Base-by-base conservation (phyloP, 2,888 invertebrate species). In the Agriopis marginaria region DNA sequence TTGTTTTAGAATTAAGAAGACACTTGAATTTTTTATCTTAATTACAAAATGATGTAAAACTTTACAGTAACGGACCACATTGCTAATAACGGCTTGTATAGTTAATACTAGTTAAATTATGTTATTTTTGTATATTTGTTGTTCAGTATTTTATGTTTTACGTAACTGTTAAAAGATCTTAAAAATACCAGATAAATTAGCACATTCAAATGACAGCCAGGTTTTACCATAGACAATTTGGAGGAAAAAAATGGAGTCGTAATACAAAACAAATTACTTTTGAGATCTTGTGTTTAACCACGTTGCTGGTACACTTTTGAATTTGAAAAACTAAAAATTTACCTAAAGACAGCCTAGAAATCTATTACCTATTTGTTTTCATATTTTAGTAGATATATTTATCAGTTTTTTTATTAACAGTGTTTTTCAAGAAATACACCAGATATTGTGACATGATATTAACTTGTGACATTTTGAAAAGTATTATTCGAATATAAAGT, bases 401-500 rank as follows among this genome's bases (percentile, higher is more conserved):
- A 32, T 32, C 32, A 0, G 3, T 45, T 9, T 45, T 12, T 11
- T 45, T 12, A 51, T 61, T n/a, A 6, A 23, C 51, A 17, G 23
- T 51, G 50, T 14, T 63, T n/a, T 59, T 23, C 12, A 45, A 47
- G 11, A 55, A 32, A 51, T 11, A 17, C n/a, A 66, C 50, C 7
- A 42, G 67, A 58, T 71, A 71, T 63, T 61, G 53, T 60, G 47
- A 54, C 65, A 61, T 69, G 55, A 75, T 71, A 70, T 70, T 70
- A 71, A n/a, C 32, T 55, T 64, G 47, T 76, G 76, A 82, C 78
- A 78, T 80, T 78, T 74, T 73, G 68, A 44, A 61, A 84, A 85
- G 85, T 85, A 85, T 85, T 85, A 81, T 72, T 76, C 76, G 66
- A 75, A 75, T 78, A 69, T 68, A 69, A 76, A 79, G 79, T 82